phyloP scores from a whole-genome alignment of 2,888 invertebrate species.

The Drosophila fulvimacula region DNA sequence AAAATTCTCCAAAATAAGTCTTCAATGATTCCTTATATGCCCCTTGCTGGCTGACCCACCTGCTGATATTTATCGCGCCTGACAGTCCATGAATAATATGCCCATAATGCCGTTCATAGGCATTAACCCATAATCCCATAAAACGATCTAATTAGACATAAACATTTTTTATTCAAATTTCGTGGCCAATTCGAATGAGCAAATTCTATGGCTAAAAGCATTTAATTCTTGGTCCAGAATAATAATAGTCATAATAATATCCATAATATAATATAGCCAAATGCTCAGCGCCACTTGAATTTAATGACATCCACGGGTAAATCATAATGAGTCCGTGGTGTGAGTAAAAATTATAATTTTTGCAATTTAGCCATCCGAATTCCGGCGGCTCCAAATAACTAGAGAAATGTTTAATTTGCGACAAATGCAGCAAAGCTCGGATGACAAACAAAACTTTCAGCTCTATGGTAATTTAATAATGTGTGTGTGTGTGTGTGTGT shows the following conservation, averaged over 20 bases:
- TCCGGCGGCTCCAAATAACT: conserved; percentile 13
- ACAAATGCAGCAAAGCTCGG: conserved; percentile 28
- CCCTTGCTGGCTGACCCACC: neutral
- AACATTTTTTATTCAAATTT: conserved; percentile 45
- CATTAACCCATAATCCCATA: conserved; percentile 12
- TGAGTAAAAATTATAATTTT: conserved; percentile 49
- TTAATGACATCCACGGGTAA: conserved; percentile 17
- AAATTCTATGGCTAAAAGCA: neutral
- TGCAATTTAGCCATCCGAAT: conserved; percentile 11
- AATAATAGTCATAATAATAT: conserved; percentile 42
- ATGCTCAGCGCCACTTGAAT: conserved; percentile 15
- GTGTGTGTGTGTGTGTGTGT: conserved; percentile 2
- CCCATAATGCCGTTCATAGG: conserved; percentile 1
- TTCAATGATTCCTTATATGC: neutral
- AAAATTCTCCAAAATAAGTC: neutral
- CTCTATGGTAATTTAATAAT: conserved; percentile 43
- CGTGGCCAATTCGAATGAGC: conserved; percentile 59
- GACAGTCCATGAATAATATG: neutral
- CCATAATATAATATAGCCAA: conserved; percentile 42
- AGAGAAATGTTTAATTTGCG: conserved; percentile 58
- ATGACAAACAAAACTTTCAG: conserved; percentile 17
- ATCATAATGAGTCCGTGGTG: conserved; percentile 27
- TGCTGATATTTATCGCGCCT: neutral
- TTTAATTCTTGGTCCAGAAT: conserved; percentile 19
- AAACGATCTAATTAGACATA: conserved; percentile 55